A percentile compares a stretch with the other conserved stretches of the same genome.
These are phyloP conservation scores for Andrena minutula DNA, from an alignment of 2,888 invertebrate species.

Conservation along the genomic window DNA sequence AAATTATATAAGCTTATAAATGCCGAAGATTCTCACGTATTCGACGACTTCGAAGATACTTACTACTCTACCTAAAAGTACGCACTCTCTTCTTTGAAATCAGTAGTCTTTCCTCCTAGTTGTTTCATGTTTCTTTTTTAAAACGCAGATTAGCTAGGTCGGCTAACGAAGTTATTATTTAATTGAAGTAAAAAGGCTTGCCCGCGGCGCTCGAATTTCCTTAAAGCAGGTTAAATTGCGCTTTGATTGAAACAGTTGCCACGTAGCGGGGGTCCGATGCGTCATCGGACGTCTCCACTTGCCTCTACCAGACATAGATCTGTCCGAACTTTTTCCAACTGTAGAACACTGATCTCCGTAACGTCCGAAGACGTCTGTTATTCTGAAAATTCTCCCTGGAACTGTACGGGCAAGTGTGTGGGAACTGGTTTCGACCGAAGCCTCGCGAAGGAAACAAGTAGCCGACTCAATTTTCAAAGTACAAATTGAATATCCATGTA, in stretches of 20 bases:
- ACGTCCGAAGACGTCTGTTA: not conserved
- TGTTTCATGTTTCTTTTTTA: conserved; percentile 70
- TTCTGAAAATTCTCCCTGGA: not conserved
- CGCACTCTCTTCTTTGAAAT: conserved; percentile 71
- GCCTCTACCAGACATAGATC: not conserved
- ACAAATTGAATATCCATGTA: conserved; percentile 68
- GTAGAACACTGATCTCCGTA: not conserved
- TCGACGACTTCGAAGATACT: conserved; percentile 67
- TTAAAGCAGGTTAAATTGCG: conserved; percentile 54
- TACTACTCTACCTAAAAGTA: conserved; percentile 67
- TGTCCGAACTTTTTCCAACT: not conserved
- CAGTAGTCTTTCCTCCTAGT: conserved; percentile 72
- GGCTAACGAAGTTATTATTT: conserved; percentile 75
- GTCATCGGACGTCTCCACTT: not conserved
- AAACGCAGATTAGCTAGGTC: conserved; percentile 73
- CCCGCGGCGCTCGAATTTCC: conserved; percentile 54
- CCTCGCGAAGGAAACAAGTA: conserved; percentile 59
- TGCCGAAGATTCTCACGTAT: conserved; percentile 68
- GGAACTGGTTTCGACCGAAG: conserved; percentile 49
- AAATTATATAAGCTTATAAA: conserved; percentile 36
- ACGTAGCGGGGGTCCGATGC: conserved; percentile 1
- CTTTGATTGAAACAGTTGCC: conserved; percentile 54
- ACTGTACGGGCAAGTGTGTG: conserved; percentile 23
- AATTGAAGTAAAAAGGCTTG: conserved; percentile 71
- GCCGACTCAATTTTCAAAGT: conserved; percentile 71